A percentile compares a stretch with the other conserved stretches of the same genome.
phyloP scores from a whole-genome alignment of 2,888 invertebrate species.

The Lissonota sp. region DNA sequence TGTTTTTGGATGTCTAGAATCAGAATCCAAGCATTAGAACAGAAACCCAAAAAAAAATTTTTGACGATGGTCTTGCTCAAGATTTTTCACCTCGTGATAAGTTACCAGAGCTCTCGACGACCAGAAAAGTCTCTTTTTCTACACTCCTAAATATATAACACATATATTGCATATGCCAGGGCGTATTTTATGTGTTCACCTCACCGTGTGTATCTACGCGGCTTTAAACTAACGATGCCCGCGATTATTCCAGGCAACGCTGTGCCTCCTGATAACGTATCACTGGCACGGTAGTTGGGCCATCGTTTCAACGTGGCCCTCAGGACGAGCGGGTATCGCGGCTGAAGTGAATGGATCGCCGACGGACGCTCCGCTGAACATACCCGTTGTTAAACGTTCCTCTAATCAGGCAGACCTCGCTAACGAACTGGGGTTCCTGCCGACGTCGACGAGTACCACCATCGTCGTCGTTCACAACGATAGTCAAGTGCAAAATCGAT shows the following conservation, averaged over 20 bases:
- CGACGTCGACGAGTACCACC: slow-evolving; percentile 17
- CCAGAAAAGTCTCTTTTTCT: slow-evolving; percentile 33
- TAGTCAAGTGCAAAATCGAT: slow-evolving; percentile 16
- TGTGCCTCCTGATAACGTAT: slow-evolving; percentile 67
- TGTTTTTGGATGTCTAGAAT: too few relatives aligned
- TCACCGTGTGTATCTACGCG: slow-evolving; percentile 55
- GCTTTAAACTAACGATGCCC: slow-evolving; percentile 66
- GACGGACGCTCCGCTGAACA: slow-evolving; percentile 65
- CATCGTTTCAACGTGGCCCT: slow-evolving; percentile 49
- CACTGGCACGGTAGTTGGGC: slow-evolving; percentile 62
- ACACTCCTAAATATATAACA: slow-evolving; percentile 9
- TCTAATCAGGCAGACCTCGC: slow-evolving; percentile 68
- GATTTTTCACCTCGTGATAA: too few relatives aligned
- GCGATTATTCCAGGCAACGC: slow-evolving; percentile 67
- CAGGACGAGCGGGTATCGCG: slow-evolving; percentile 55
- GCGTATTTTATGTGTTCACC: slow-evolving; percentile 50
- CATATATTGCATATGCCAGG: slow-evolving; percentile 14
- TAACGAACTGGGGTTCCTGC: slow-evolving; percentile 63
- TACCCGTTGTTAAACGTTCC: slow-evolving; percentile 68
- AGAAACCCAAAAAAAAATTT: too few relatives aligned
- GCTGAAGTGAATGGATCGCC: slow-evolving; percentile 67
- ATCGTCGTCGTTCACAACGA: slow-evolving; percentile 30
- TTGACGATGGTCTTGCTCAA: too few relatives aligned
- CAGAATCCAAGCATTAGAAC: too few relatives aligned
- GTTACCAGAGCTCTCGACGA: too few relatives aligned